Evolutionary conservation across 2,797 vertebrate species (phyloP).

Genomic region (Spinibarbus caldwelli): DNA sequence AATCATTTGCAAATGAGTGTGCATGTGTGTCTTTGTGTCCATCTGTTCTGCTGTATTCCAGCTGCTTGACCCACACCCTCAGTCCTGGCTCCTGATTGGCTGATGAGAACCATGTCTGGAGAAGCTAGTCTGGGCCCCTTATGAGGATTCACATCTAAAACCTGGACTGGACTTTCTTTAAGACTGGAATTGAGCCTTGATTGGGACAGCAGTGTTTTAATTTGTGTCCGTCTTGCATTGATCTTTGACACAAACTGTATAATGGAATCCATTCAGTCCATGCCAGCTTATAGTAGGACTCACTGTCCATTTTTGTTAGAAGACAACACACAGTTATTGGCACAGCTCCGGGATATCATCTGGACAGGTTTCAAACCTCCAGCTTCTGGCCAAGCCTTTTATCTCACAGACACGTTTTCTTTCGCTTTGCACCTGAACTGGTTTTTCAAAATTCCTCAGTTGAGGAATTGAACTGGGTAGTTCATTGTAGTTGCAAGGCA

Average conservation of each 20-base stretch:
- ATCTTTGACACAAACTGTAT: not conserved
- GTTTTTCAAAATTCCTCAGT: conserved; percentile 24
- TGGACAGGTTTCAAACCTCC: conserved; percentile 11
- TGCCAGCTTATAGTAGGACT: not conserved
- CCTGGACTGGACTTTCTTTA: conserved; percentile 33
- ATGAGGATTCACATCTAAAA: conserved; percentile 21
- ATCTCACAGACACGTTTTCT: not conserved
- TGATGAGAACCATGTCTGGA: conserved; percentile 39
- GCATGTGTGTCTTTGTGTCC: conserved; percentile 48
- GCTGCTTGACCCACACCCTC: conserved; percentile 61
- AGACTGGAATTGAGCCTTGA: conserved; percentile 13
- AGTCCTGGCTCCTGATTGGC: conserved; percentile 53
- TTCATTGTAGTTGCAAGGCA: not conserved
- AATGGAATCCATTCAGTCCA: not conserved
- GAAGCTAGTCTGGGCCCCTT: conserved; percentile 39
- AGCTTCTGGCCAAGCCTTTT: conserved; percentile 16
- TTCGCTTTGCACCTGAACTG: conserved; percentile 30
- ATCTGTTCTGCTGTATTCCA: conserved; percentile 61
- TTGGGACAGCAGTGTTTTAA: not conserved
- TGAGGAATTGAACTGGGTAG: not conserved
- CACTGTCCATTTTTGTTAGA: not conserved
- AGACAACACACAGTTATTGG: conserved; percentile 3
- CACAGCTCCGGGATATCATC: not conserved
- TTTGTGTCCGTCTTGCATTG: conserved; percentile 1
- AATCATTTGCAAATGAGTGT: conserved; percentile 25